Evolutionary conservation across 2,888 invertebrate genomes (phyloP), one percentile per base, ranked within the genome.

Genomic region (Aleiodes leptofemur): DNA sequence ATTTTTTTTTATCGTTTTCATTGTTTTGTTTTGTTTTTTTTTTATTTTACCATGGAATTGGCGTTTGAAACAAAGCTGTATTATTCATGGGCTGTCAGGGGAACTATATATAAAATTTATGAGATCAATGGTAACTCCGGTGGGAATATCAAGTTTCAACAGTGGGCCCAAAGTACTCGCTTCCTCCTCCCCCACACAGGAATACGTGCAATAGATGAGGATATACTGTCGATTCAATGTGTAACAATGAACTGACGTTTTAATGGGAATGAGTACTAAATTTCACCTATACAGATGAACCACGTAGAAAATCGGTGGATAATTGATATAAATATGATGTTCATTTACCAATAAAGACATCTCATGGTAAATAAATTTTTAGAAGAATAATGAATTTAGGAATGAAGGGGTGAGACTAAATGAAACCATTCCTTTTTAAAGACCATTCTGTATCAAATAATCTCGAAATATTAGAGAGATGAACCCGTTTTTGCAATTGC

Each of bases 31-130:
- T 38, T 38, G 38, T 38, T 38, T 3, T 38, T 4, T 6, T 16
- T 51, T 66, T 50, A 66, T 50, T 23, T 50, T 9, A 13, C 50
- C 3, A 13, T 23, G 9, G n/a, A 16, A 9, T 13, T 0, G 51
- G 31, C n/a, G 7, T 68, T 68, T 53, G n/a, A 29, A 51, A n/a
- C 29, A n/a, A 9, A 7, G 48, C 16, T 5, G 16, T 66, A 16
- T 50, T 43, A 74, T 70, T 74, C 56, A 70, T 74, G 48, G 66
- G 8, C 48, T 56, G 23, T 48, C 16, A 38, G 7, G 61, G 38
- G 13, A 16, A 50, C 69, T 69, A 71, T 66, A 23, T 56, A 14
- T n/a, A n/a, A 68, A 71, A 74, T 74, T 74, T 70, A 74, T 71
- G 38, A 66, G 38, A 74, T 74, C 66, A 74, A 74, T 50, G 50